These are phyloP conservation scores for Sesamia inferens DNA, from an alignment of 2,888 invertebrate species.

Conservation along the genomic window DNA sequence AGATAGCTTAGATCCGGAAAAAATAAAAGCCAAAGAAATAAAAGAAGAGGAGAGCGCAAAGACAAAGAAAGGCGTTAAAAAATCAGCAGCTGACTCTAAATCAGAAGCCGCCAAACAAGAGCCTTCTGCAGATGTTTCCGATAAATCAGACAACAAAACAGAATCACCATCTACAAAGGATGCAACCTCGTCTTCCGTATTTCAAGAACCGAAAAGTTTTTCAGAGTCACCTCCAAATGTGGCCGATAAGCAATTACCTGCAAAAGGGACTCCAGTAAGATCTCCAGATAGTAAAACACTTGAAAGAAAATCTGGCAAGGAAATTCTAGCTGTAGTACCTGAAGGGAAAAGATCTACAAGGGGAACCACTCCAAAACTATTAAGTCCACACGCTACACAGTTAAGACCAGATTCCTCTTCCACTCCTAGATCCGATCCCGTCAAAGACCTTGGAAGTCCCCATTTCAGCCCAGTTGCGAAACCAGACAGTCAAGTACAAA, in stretches of 20 bases:
- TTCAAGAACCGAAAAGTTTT: constrained; percentile 84
- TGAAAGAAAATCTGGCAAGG: constrained; percentile 72
- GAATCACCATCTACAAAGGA: constrained; percentile 72
- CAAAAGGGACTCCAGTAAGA: constrained; percentile 67
- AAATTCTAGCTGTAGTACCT: constrained; percentile 64
- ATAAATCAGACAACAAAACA: constrained; percentile 72
- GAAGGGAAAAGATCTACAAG: constrained; percentile 74
- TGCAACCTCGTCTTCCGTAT: constrained; percentile 75
- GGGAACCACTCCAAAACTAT: constrained; percentile 77
- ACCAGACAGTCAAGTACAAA: constrained; percentile 87
- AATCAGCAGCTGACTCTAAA: constrained; percentile 77
- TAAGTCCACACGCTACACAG: constrained; percentile 84
- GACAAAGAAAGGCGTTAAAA: constrained; percentile 73
- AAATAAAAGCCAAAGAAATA: constrained; percentile 82
- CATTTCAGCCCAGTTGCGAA: constrained; percentile 86
- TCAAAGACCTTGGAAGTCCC: constrained; percentile 82
- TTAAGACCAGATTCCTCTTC: constrained; percentile 86
- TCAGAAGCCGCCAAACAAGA: constrained; percentile 69
- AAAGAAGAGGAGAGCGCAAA: constrained; percentile 73
- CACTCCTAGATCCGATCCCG: constrained; percentile 82
- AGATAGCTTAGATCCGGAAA: constrained; percentile 89
- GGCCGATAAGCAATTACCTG: constrained; percentile 67
- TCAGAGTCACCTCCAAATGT: constrained; percentile 70
- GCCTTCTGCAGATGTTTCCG: constrained; percentile 68
- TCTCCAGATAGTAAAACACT: constrained; percentile 75